A percentile compares a stretch with the other conserved stretches of the same genome.
phyloP scores from a whole-genome alignment of 2,888 invertebrate species.

The Stenurella melanura region DNA sequence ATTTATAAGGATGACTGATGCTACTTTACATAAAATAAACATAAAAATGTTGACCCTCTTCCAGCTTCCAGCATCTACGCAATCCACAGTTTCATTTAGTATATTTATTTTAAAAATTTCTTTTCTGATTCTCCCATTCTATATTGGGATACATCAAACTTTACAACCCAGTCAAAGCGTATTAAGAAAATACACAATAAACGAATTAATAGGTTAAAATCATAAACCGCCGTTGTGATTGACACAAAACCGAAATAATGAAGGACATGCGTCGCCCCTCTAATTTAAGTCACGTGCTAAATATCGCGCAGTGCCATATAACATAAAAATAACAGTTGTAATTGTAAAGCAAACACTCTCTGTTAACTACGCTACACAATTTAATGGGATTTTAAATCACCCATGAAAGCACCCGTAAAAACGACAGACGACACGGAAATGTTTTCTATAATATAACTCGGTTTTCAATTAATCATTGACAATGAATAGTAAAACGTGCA shows the following conservation, averaged over 20 bases:
- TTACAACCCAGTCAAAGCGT: background rate
- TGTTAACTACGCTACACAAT: slow-evolving; percentile 33
- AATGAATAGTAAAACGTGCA: slow-evolving; percentile 37
- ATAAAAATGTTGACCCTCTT: no score
- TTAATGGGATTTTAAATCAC: slow-evolving; percentile 41
- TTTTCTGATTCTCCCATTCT: background rate
- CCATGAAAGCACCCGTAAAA: slow-evolving; percentile 39
- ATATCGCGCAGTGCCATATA: slow-evolving; percentile 14
- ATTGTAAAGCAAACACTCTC: slow-evolving; percentile 37
- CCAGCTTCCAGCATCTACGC: no score
- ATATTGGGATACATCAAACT: background rate
- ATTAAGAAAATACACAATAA: background rate
- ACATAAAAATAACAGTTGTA: slow-evolving; percentile 30
- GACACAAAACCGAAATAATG: slow-evolving; percentile 19
- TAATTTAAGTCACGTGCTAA: slow-evolving; percentile 19
- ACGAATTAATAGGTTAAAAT: background rate
- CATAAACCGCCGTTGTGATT: background rate
- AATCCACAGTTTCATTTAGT: no score
- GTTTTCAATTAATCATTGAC: slow-evolving; percentile 40
- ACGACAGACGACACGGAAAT: slow-evolving; percentile 37
- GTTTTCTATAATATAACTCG: slow-evolving; percentile 41
- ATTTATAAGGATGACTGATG: no score
- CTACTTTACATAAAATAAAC: no score
- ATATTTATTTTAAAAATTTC: no score
- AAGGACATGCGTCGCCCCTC: background rate